These are phyloP conservation scores for Ridgeia piscesae DNA, from an alignment of 1,140 invertebrate species.

Conservation along the genomic window DNA sequence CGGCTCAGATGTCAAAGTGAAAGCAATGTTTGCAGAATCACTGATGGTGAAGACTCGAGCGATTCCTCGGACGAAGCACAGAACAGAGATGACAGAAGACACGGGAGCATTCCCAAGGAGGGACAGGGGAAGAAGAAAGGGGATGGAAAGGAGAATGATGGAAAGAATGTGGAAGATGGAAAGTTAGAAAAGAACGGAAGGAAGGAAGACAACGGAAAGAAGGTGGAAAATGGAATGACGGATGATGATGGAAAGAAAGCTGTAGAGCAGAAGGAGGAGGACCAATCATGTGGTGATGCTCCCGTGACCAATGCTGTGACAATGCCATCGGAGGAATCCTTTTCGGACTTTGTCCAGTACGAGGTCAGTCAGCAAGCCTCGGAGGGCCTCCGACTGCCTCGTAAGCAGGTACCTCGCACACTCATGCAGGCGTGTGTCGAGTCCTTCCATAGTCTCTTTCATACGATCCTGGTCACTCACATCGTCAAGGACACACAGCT, in stretches of 20 bases:
- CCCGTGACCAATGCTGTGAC: not conserved
- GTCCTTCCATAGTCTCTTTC: constrained; percentile 71
- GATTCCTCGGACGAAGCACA: not conserved
- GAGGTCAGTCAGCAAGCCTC: not conserved
- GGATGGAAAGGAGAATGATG: too few relatives aligned
- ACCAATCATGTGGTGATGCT: not conserved
- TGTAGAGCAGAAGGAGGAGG: not conserved
- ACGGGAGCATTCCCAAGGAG: too few relatives aligned
- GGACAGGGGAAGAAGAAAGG: not conserved
- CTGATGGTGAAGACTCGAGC: constrained; percentile 19
- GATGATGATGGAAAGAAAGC: not conserved
- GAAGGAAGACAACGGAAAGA: not conserved
- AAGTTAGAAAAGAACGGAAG: too few relatives aligned
- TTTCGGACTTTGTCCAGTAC: constrained; percentile 9
- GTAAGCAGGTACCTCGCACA: constrained; percentile 26
- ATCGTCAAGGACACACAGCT: constrained; percentile 52
- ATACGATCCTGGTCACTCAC: constrained; percentile 61
- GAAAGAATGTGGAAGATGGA: not conserved
- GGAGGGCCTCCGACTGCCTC: constrained; percentile 26
- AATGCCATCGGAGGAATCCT: not conserved
- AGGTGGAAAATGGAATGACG: not conserved
- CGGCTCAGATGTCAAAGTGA: constrained; percentile 19
- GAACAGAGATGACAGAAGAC: not conserved
- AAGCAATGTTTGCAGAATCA: constrained; percentile 9
- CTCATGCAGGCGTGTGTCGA: constrained; percentile 65